Base-by-base conservation (phyloP, 2,888 invertebrate species). In the Glaucopsyche alexis region DNA sequence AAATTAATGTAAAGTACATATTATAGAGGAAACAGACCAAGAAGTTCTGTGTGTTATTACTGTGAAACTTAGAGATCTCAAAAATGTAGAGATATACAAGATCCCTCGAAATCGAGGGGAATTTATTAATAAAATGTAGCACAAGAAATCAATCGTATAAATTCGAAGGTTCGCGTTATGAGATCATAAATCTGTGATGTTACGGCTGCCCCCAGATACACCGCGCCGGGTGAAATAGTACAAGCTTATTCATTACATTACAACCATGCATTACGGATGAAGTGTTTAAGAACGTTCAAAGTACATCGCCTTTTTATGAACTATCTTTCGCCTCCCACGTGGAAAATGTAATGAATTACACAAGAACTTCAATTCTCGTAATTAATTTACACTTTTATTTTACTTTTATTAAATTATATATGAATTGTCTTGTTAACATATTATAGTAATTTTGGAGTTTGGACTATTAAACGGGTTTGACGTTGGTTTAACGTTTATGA, bases 181-280 rank as follows among this genome's bases (percentile, higher is more conserved):
- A 87, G 87, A 81, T 82, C 86, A 91, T 92, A 91, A 92, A 92
- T 92, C 89, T 88, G 85, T 79, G 81, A 85, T 84, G 85, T 87
- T 87, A 88, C 84, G 82, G 71, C 77, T 75, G 76, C 74, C 77
- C 73, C 71, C 74, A 38, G 71, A 9, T 55, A 55, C 47, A 65
- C 75, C 74, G 75, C 77, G 76, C 80, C 82, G 82, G 84, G 79
- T 79, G 83, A 83, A 83, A 86, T 85, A 87, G 81, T 82, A 81
- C 82, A 81, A 81, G 82, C 83, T 84, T 85, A 86, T 87, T 87
- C 87, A 87, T 87, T 86, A 85, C 84, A 78, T 79, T 81, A 79
- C 81, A 81, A 81, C 79, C 80, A 74, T 77, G 65, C 76, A 77
- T 78, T 78, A 77, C 75, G 74, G 72, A 74, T 73, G 75, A 75